Evolutionary conservation across 2,113 vertebrate species (phyloP), one percentile per base, ranked within the genome.

Genomic region (Coregonus clupeaformis): DNA sequence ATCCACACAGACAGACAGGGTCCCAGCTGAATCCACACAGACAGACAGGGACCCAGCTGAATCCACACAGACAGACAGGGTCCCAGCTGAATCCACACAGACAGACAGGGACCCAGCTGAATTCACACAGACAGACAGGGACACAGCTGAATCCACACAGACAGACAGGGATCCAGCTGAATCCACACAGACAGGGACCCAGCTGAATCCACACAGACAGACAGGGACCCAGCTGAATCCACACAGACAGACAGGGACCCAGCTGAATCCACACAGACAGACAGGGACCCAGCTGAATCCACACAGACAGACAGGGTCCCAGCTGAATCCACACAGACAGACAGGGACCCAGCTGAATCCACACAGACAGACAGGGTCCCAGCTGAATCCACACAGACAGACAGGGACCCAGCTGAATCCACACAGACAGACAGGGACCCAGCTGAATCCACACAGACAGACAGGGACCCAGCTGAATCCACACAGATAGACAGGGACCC

Each of bases 151-250:
- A 22, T 64, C 7, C 65, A 67, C 65, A 67, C 65, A 67, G 20
- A 67, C 65, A 67, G 27, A 32, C 13, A 68, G 27, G 27, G n/a
- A n/a, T n/a, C n/a, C n/a, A n/a, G n/a, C n/a, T n/a, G n/a, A n/a
- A n/a, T n/a, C n/a, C n/a, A n/a, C n/a, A n/a, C n/a, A n/a, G n/a
- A 64, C 62, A 14, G 62, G 62, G 62, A 66, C 18, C 12, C 62
- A 64, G 62, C 62, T 64, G 62, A 29, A 22, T 64, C 7, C 65
- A 67, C 65, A 67, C 65, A 67, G 20, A 67, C 65, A 67, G 27
- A 32, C 13, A 68, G 27, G 27, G n/a, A n/a, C n/a, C n/a, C n/a
- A n/a, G n/a, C n/a, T n/a, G n/a, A n/a, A n/a, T n/a, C n/a, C n/a
- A n/a, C n/a, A n/a, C n/a, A n/a, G n/a, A n/a, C n/a, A n/a, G n/a